phyloP scores from a whole-genome alignment of 2,797 vertebrate species.

The Eidolon dupreanum region DNA sequence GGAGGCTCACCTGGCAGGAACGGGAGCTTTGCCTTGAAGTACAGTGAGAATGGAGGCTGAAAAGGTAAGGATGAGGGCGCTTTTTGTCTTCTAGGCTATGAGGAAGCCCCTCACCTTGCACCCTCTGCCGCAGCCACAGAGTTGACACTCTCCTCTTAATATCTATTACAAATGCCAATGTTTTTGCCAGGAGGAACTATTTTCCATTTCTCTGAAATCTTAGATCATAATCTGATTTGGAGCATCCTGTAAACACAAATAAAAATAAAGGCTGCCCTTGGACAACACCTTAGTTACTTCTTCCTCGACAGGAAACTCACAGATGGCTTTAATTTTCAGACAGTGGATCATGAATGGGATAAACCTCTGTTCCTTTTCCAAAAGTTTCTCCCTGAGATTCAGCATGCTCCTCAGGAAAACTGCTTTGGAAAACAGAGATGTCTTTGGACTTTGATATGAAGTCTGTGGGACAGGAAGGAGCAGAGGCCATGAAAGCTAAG shows the following conservation, averaged over 20 bases:
- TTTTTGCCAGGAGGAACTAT: background rate
- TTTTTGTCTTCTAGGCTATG: background rate
- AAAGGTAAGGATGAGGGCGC: background rate
- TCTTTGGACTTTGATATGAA: background rate
- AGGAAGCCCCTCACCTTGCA: background rate
- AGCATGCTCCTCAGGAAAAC: background rate
- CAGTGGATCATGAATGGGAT: background rate
- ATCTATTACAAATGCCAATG: background rate
- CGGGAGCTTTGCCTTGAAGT: background rate
- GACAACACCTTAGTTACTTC: background rate
- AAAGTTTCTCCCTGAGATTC: background rate
- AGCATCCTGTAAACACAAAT: background rate
- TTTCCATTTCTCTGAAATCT: background rate
- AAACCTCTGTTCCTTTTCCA: background rate
- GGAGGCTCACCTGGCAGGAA: background rate
- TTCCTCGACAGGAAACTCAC: background rate
- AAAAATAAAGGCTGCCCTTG: background rate
- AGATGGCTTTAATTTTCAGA: conserved; percentile 1
- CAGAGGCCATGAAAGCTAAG: background rate
- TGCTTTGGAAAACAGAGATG: background rate
- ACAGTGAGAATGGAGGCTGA: background rate
- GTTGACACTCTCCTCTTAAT: background rate
- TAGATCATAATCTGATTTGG: background rate
- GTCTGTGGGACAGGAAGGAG: background rate
- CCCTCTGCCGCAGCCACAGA: background rate